Evolutionary conservation across 2,113 vertebrate genomes (phyloP), one percentile per base, ranked within the genome.

Genomic region (Felis catus): DNA sequence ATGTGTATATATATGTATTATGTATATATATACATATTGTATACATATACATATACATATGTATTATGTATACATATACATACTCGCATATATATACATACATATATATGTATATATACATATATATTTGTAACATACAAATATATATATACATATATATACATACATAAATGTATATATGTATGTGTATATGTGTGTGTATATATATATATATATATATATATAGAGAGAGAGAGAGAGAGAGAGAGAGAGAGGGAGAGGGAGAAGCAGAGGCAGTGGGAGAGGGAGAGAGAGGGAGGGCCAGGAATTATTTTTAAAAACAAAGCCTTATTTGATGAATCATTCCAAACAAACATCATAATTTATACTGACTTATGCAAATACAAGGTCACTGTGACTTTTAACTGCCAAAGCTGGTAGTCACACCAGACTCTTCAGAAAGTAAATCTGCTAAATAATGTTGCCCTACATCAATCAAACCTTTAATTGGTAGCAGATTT

Each of bases 401-500:
- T 86, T 96, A 92, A 86, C n/a, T 58, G 27, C 8, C 51, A 79
- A 91, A 58, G 66, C 23, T 79, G 33, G n/a, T 74, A 85, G 6
- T 91, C 90, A 86, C 11, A 65, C 14, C 31, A 81, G 5, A 81
- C 14, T 61, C 81, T 94, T 93, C 36, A 93, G 78, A 93, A 93
- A 91, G 36, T n/a, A 94, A 89, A 88, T 86, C 27, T 89, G 61
- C 90, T 96, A 96, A 89, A 95, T 45, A 39, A 25, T 90, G 25
- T 82, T 96, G 45, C 51, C 68, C 55, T 93, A 48, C 53, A 96
- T 94, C 85, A 87, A 78, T 93, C 85, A 96, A 88, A 12, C 12
- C 12, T 94, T 95, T 97, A 93, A 94, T 74, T 97, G 79, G 85
- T 84, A 94, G 82, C 73, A 90, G 39, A 81, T 82, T 94, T 94